These are phyloP conservation scores for Eristalis tenax DNA, from an alignment of 2,888 invertebrate genomes.

Conservation along the genomic window DNA sequence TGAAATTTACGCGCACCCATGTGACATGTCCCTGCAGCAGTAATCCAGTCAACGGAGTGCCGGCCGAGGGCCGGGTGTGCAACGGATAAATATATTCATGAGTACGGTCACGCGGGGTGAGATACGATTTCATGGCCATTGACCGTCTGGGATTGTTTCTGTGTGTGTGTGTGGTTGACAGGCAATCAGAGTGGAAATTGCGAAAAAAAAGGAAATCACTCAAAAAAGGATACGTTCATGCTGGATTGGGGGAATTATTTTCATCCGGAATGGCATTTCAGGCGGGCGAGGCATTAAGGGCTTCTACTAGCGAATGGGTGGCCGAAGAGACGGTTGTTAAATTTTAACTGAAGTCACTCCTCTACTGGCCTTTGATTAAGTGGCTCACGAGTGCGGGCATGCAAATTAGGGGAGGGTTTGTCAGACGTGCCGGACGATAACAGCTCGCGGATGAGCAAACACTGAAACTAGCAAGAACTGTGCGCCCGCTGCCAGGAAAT, in stretches of 20 bases:
- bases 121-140: neutral
- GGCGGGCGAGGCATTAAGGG: neutral
- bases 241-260: neutral
- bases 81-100: neutral
- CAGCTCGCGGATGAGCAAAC: too few relatives aligned
- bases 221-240: neutral
- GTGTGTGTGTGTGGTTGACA: neutral
- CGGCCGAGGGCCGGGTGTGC: neutral
- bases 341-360: neutral
- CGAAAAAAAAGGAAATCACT: neutral
- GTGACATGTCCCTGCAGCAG: neutral
- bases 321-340: neutral
- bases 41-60: neutral
- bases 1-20: neutral
- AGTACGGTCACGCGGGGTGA: neutral
- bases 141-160: neutral
- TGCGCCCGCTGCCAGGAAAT: too few relatives aligned
- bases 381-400: neutral
- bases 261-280: too few relatives aligned
- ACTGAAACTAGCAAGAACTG: too few relatives aligned
- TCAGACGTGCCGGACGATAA: too few relatives aligned
- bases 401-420: too few relatives aligned
- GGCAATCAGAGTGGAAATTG: neutral
- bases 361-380: neutral
- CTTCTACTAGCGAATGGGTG: neutral